phyloP scores from a whole-genome alignment of 2,888 invertebrate genomes.

The Stenolophus ochropezus region DNA sequence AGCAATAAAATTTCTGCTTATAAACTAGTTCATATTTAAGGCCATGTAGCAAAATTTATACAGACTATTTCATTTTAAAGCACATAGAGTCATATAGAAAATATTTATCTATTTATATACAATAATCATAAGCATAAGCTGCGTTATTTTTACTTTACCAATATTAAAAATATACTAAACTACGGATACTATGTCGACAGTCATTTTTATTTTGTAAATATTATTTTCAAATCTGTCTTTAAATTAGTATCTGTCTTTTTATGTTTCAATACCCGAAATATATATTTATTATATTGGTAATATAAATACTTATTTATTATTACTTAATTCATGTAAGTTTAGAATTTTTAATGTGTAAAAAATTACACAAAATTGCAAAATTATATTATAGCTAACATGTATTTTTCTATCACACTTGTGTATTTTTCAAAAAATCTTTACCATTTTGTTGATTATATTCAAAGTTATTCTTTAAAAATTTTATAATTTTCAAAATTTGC shows the following conservation, averaged over 20 bases:
- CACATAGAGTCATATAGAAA: slow-evolving; percentile 43
- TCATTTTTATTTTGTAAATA: no score
- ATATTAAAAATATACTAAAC: neutral
- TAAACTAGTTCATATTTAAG: slow-evolving; percentile 35
- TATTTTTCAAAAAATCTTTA: neutral
- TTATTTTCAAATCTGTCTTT: no score
- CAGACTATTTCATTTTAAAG: slow-evolving; percentile 39
- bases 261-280: no score
- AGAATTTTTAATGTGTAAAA: neutral
- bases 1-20: slow-evolving; percentile 21
- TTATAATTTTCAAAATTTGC: neutral
- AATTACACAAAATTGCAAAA: neutral
- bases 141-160: neutral
- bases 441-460: no score
- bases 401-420: neutral
- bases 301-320: neutral
- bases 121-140: slow-evolving; percentile 46
- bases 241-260: no score
- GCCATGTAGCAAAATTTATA: slow-evolving; percentile 49
- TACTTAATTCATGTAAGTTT: neutral
- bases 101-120: slow-evolving; percentile 43
- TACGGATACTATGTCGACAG: no score
- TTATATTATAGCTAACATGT: neutral
- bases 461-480: no score
- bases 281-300: neutral